Base-by-base conservation (phyloP, 2,888 invertebrate genomes). In the Mycalesis mineus region DNA sequence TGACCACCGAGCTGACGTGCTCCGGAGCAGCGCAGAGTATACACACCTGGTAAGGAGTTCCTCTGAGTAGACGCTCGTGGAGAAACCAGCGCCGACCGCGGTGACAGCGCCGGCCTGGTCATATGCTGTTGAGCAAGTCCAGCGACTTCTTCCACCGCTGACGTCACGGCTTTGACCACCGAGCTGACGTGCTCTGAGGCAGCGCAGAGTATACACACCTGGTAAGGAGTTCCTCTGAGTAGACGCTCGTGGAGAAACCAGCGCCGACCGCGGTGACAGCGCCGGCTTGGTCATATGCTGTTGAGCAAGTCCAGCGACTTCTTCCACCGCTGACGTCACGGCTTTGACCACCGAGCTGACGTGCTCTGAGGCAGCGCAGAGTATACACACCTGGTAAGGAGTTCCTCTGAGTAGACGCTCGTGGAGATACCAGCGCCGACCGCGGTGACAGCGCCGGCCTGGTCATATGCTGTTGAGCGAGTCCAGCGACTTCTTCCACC, bases 381-480 rank as follows among this genome's bases (percentile, higher is more conserved):
- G 3, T 15, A 39, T 22, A 40, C 29, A 33, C 62, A 89, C 90
- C 90, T 55, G 90, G 90, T 60, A 90, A 74, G 7, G 90, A 90
- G 68, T 90, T 90, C 68, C 90, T 78, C 70, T 90, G 90, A 5
- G 91, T 89, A 40, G 91, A 90, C 7, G 84, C 74, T 17, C 88
- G 71, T 1, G 88, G 88, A 0, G 88, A 88, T 0, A 88, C 88
- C 14, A 88, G 78, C 6, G 88, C 86, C 0, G 88, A 87, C 0
- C 86, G 76, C 39, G 87, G 88, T 11, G 88, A 82, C 39, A 88
- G 69, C 42, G 87, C 84, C 69, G 91, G 89, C 65, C 93, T 90
- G 60, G 94, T 91, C 77, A 97, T 93, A 76, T 96, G 96, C 74
- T 96, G 96, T 77, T 95, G 94, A 41, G 96, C 96, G 63, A 97